A percentile compares a stretch with the other conserved stretches of the same genome.
These are phyloP conservation scores for Xestoiulus laeticollis DNA, from an alignment of 2,888 invertebrate genomes.

Conservation along the genomic window DNA sequence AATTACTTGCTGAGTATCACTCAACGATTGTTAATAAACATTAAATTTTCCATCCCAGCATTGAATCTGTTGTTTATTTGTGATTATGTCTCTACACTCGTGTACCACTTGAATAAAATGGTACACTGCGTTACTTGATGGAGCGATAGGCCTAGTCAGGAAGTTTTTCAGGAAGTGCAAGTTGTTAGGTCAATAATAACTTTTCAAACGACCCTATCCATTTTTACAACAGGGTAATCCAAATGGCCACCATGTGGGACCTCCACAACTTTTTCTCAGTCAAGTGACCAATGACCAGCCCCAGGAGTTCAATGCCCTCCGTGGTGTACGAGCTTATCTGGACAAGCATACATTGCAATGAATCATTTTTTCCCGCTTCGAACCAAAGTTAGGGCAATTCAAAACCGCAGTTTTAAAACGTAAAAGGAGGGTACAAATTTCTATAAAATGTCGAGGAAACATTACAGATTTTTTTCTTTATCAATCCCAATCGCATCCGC, in stretches of 20 bases:
- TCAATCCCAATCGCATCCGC: neutral
- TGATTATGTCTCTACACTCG: neutral
- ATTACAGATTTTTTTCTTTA: neutral
- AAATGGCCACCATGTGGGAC: neutral
- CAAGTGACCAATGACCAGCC: neutral
- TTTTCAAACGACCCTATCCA: neutral
- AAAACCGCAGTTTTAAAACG: neutral
- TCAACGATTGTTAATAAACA: neutral
- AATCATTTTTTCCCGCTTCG: neutral
- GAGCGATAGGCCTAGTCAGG: neutral
- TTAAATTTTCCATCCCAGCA: neutral
- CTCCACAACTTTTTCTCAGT: neutral
- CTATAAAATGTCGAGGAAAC: neutral
- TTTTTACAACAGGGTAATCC: neutral
- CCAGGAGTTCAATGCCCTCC: neutral
- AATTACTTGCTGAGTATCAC: neutral
- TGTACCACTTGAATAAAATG: neutral
- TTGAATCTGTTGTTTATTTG: neutral
- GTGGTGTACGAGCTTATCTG: neutral
- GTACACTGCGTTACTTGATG: neutral
- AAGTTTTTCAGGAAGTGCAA: neutral
- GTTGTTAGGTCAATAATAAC: neutral
- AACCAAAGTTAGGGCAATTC: neutral
- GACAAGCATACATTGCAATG: neutral
- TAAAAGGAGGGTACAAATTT: neutral